A percentile compares a stretch with the other conserved stretches of the same genome.
Conservation (phyloP, 2,113 vertebrate genomes). For the Cisticola juncidis region DNA sequence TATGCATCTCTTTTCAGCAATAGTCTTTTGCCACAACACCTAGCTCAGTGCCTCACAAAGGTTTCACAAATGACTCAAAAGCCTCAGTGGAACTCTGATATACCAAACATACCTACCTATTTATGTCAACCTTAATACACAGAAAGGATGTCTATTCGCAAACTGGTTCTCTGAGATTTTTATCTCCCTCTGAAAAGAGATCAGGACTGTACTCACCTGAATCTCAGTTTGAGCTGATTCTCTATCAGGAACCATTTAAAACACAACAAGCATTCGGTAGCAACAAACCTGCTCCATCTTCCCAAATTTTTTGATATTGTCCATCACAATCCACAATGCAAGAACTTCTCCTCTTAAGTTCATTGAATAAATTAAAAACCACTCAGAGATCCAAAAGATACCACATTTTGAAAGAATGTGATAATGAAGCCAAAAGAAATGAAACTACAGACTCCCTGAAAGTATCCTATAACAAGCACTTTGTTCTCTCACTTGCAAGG, state of each 20-base stretch:
- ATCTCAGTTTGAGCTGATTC: not conserved
- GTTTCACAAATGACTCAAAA: not conserved
- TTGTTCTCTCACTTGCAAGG: not conserved
- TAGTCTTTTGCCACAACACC: not conserved
- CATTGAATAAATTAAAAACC: not conserved
- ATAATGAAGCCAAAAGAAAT: not conserved
- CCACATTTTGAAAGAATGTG: not conserved
- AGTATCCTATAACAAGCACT: not conserved
- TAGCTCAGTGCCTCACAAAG: not conserved
- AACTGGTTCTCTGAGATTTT: not conserved
- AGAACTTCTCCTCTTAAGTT: not conserved
- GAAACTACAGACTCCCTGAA: not conserved
- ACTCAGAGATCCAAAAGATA: not conserved
- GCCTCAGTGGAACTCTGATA: fast-evolving
- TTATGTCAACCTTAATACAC: not conserved
- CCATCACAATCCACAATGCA: not conserved
- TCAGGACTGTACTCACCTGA: not conserved
- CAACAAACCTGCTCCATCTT: not conserved
- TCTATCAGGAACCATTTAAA: not conserved
- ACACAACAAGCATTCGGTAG: not conserved
- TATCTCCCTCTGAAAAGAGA: not conserved
- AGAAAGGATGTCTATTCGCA: not conserved
- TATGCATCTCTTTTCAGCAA: not conserved
- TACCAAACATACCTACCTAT: not conserved
- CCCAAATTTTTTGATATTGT: not conserved